A percentile compares a stretch with the other conserved stretches of the same genome.
phyloP scores from a whole-genome alignment of 2,797 vertebrate species.

The Danio kyathit region DNA sequence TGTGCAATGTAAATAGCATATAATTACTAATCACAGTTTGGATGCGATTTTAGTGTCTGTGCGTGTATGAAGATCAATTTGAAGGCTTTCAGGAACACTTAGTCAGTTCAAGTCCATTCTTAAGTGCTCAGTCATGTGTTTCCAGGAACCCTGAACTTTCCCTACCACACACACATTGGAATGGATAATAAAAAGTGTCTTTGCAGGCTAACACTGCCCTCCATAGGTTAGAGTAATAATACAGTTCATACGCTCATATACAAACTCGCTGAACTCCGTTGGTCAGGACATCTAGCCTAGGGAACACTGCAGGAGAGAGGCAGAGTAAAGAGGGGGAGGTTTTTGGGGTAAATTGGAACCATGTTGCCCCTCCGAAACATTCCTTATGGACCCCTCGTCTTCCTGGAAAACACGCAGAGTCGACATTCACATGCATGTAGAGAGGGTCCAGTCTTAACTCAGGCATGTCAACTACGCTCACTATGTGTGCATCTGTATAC shows the following conservation, averaged over 20 bases:
- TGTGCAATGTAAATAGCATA: no score
- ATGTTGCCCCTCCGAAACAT: slow-evolving; percentile 50
- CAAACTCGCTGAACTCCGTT: slow-evolving; percentile 45
- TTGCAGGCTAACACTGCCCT: slow-evolving; percentile 57
- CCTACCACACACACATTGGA: slow-evolving; percentile 5
- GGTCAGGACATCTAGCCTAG: slow-evolving; percentile 25
- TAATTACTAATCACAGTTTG: slow-evolving; percentile 16
- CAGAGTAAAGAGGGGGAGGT: slow-evolving; percentile 25
- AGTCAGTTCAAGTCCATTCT: slow-evolving; percentile 53
- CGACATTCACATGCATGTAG: slow-evolving; percentile 32
- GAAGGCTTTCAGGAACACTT: slow-evolving; percentile 38
- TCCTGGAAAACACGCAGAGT: slow-evolving; percentile 57
- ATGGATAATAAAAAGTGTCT: slow-evolving; percentile 26
- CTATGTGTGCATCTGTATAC: slow-evolving; percentile 65
- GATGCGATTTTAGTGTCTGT: slow-evolving; percentile 10
- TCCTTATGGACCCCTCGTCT: slow-evolving; percentile 56
- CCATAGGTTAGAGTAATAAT: slow-evolving; percentile 34
- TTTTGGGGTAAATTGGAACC: slow-evolving; percentile 63
- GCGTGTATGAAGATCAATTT: slow-evolving; percentile 5
- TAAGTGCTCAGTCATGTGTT: slow-evolving; percentile 55
- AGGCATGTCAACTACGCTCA: slow-evolving; percentile 72
- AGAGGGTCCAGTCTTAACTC: slow-evolving; percentile 61
- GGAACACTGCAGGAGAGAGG: slow-evolving; percentile 44
- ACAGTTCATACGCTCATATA: slow-evolving; percentile 18
- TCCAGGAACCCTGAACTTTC: slow-evolving; percentile 56